Conservation (phyloP, 2,888 invertebrate species). For the Andrena dorsata region DNA sequence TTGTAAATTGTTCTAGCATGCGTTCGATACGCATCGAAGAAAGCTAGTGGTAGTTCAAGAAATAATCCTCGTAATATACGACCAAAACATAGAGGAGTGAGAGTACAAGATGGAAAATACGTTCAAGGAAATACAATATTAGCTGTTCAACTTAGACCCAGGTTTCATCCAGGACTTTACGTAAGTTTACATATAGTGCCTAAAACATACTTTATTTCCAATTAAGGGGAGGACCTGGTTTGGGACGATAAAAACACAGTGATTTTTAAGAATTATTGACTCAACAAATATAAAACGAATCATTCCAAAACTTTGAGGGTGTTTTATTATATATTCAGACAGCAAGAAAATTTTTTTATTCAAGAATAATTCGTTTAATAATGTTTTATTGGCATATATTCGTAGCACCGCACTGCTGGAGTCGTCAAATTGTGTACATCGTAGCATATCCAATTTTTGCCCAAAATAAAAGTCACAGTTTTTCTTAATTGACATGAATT, state of each 20-base stretch:
- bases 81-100: conserved; percentile 93
- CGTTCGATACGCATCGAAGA: conserved; percentile 90
- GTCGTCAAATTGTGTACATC: too few relatives aligned
- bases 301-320: too few relatives aligned
- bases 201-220: not conserved
- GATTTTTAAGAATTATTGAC: not conserved
- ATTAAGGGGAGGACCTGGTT: not conserved
- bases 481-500: too few relatives aligned
- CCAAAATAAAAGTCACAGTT: too few relatives aligned
- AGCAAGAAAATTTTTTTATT: too few relatives aligned
- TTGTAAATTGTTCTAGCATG: conserved; percentile 78
- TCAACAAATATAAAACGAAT: too few relatives aligned
- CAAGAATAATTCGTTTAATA: too few relatives aligned
- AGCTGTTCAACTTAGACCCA: conserved; percentile 89
- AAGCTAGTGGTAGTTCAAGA: conserved; percentile 90
- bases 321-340: too few relatives aligned
- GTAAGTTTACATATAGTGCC: conserved; percentile 85
- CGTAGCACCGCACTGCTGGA: too few relatives aligned
- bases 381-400: too few relatives aligned
- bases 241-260: not conserved
- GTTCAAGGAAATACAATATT: conserved; percentile 90
- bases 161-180: conserved; percentile 93
- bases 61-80: conserved; percentile 89
- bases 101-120: conserved; percentile 89
- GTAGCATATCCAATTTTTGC: too few relatives aligned